These are phyloP conservation scores for Gastrophysa polygoni DNA, from an alignment of 2,888 invertebrate species.

Conservation along the genomic window DNA sequence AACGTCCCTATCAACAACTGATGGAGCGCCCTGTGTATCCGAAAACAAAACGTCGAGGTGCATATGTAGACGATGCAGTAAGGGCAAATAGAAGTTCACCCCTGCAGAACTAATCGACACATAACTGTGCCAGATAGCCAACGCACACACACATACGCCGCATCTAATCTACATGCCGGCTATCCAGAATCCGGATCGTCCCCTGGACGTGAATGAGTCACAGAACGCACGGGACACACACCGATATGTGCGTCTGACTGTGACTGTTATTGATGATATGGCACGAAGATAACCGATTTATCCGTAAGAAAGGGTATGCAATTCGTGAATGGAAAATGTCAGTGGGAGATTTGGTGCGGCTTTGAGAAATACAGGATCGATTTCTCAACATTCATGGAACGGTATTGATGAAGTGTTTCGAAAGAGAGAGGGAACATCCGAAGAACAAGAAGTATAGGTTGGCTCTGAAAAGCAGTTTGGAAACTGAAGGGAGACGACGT, in stretches of 20 bases:
- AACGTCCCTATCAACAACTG: too few species aligned
- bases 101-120: slow-evolving; percentile 53
- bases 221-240: slow-evolving; percentile 16
- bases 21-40: not conserved
- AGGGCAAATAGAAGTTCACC: slow-evolving; percentile 40
- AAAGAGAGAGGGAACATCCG: too few species aligned
- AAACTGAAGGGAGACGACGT: too few species aligned
- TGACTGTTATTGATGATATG: slow-evolving; percentile 32
- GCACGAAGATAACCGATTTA: slow-evolving; percentile 28
- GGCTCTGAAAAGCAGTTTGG: too few species aligned
- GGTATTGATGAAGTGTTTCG: too few species aligned
- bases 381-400: too few species aligned
- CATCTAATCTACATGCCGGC: slow-evolving; percentile 49
- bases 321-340: not conserved
- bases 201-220: slow-evolving; percentile 32
- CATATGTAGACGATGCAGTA: not conserved
- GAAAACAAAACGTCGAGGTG: not conserved
- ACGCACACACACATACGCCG: slow-evolving; percentile 7
- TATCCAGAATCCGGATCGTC: slow-evolving; percentile 38
- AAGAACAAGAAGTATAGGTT: too few species aligned
- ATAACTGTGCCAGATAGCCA: slow-evolving; percentile 50
- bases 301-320: slow-evolving; percentile 5
- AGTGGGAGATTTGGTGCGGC: not conserved
- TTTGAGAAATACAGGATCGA: not conserved
- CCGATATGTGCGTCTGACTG: slow-evolving; percentile 25